These are phyloP conservation scores for Andrena praecox DNA, from an alignment of 2,888 invertebrate species.

Conservation along the genomic window DNA sequence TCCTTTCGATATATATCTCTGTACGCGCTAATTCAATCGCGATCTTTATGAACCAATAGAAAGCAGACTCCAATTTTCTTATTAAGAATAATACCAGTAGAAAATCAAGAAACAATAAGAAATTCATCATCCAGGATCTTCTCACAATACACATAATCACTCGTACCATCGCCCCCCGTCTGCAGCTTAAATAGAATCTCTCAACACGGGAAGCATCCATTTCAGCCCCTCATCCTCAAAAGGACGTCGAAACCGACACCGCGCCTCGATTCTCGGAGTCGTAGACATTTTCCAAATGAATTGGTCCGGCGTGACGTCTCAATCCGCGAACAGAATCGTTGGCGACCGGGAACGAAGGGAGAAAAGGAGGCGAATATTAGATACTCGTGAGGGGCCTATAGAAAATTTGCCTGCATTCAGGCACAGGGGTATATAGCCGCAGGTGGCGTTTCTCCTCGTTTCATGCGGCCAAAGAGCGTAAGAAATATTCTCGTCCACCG, in stretches of 20 bases:
- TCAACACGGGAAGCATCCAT: background rate
- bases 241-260: background rate
- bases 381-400: conserved; percentile 78
- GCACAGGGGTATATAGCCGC: conserved; percentile 60
- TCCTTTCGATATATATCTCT: background rate
- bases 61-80: background rate
- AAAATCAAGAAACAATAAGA: background rate
- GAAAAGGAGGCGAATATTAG: conserved; percentile 76
- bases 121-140: background rate
- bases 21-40: background rate
- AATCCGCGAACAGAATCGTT: conserved; percentile 45
- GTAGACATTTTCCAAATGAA: conserved; percentile 79
- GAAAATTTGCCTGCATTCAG: conserved; percentile 84
- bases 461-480: conserved; percentile 25
- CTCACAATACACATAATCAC: background rate
- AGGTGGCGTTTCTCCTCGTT: conserved; percentile 76
- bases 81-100: too few species aligned
- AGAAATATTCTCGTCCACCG: conserved; percentile 30
- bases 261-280: background rate
- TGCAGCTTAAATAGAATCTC: background rate
- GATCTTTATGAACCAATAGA: background rate
- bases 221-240: background rate
- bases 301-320: conserved; percentile 74
- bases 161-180: background rate
- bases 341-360: conserved; percentile 44